Evolutionary conservation across 2,797 vertebrate species (phyloP).

Genomic region (Dendrocincla tyrannina): DNA sequence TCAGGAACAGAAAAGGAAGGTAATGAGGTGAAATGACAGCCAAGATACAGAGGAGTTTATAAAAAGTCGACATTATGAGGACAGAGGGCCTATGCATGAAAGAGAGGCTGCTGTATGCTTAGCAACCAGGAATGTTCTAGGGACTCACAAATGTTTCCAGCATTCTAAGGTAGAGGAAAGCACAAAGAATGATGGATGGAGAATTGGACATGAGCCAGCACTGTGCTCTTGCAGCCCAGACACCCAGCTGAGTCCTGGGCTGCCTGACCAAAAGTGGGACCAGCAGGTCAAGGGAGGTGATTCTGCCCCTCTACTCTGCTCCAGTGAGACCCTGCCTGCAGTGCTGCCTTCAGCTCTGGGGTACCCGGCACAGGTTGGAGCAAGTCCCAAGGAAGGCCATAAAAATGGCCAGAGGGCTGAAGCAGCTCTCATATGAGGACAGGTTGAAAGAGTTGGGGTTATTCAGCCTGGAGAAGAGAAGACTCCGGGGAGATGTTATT

Average conservation of each 20-base stretch:
- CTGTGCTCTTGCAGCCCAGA: not conserved
- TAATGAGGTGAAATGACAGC: not conserved
- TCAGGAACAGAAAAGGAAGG: not conserved
- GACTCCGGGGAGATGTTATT: fast-evolving
- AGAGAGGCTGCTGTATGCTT: not conserved
- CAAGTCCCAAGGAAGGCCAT: not conserved
- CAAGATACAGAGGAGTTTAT: not conserved
- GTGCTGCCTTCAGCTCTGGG: not conserved
- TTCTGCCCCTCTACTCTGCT: not conserved
- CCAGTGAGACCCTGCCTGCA: not conserved
- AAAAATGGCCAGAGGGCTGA: not conserved
- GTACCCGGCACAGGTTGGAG: not conserved
- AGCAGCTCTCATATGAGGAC: not conserved
- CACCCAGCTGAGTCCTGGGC: not conserved
- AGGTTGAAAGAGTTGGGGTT: not conserved
- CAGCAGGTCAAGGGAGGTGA: not conserved
- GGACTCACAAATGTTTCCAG: not conserved
- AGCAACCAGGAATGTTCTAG: not conserved
- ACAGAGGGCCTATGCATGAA: not conserved
- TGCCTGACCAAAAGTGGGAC: fast-evolving
- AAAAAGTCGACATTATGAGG: not conserved
- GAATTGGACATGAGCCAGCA: not conserved
- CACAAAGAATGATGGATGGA: not conserved
- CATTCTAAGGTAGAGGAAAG: not conserved
- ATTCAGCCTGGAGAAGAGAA: not conserved